Conservation (phyloP, 2,888 invertebrate genomes). For the Pristionchus mayeri region DNA sequence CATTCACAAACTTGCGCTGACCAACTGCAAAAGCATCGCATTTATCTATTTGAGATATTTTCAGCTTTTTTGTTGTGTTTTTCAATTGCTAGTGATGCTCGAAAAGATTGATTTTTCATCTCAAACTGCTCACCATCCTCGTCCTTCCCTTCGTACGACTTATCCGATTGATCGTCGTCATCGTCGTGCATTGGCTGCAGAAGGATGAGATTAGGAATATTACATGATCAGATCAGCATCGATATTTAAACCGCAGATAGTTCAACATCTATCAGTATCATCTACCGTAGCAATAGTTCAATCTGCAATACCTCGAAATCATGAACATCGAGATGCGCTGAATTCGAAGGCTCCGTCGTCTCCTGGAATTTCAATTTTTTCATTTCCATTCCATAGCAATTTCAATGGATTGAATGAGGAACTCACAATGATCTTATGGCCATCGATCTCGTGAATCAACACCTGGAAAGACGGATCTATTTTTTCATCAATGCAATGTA, state of each 20-base stretch:
- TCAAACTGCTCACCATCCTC: background rate
- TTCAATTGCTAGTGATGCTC: no score
- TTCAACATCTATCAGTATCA: no score
- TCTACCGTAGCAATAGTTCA: background rate
- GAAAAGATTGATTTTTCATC: no score
- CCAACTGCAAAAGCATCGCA: background rate
- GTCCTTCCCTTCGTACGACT: background rate
- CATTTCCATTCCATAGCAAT: no score
- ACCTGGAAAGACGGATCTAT: background rate
- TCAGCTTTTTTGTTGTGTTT: no score
- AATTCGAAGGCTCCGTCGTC: background rate
- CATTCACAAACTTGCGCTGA: background rate
- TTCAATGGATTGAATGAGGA: background rate
- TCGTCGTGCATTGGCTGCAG: background rate
- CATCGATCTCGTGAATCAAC: background rate
- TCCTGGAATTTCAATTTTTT: background rate
- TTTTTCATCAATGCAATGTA: background rate
- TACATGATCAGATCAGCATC: no score
- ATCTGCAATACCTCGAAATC: background rate
- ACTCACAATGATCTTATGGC: conserved; percentile 4
- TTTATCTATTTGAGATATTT: no score
- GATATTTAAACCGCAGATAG: no score
- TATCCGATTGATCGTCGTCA: conserved; percentile 6
- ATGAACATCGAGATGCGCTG: background rate
- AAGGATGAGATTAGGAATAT: no score